A percentile compares a stretch with the other conserved stretches of the same genome.
Conservation (phyloP, 2,888 invertebrate species). For the Octonoba sinensis region DNA sequence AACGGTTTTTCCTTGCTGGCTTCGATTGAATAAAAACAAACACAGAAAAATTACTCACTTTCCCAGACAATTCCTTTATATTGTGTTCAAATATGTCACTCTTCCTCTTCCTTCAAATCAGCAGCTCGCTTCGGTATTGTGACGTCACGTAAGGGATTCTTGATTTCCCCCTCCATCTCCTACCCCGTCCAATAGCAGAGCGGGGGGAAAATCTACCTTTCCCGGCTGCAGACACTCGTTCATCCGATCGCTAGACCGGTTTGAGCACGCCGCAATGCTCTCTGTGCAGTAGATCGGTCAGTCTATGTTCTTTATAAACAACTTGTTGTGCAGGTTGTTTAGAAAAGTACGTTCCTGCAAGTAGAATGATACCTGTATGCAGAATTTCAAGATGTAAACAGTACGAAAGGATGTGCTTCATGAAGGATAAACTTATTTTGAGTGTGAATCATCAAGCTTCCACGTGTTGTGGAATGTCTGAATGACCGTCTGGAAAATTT, state of each 20-base stretch:
- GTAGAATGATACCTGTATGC: too few relatives aligned
- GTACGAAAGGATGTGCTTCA: too few relatives aligned
- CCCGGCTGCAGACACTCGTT: conserved; percentile 28
- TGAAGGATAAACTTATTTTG: too few relatives aligned
- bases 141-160: conserved; percentile 44
- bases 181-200: conserved; percentile 53
- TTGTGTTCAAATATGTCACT: background rate
- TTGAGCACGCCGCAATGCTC: background rate
- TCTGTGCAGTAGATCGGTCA: too few relatives aligned
- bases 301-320: too few relatives aligned
- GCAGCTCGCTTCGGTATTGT: conserved; percentile 48
- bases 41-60: conserved; percentile 14
- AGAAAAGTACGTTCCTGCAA: too few relatives aligned
- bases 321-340: too few relatives aligned
- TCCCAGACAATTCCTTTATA: background rate
- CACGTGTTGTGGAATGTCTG: conserved; percentile 3
- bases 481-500: background rate
- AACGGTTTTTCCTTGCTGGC: too few relatives aligned
- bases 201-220: conserved; percentile 37
- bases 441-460: background rate
- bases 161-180: conserved; percentile 17
- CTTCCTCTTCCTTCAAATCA: background rate
- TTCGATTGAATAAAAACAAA: background rate
- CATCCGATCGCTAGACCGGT: conserved; percentile 43
- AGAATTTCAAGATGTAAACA: too few relatives aligned